Evolutionary conservation across 2,888 invertebrate species (phyloP).

Genomic region (Dasypogon diadema): DNA sequence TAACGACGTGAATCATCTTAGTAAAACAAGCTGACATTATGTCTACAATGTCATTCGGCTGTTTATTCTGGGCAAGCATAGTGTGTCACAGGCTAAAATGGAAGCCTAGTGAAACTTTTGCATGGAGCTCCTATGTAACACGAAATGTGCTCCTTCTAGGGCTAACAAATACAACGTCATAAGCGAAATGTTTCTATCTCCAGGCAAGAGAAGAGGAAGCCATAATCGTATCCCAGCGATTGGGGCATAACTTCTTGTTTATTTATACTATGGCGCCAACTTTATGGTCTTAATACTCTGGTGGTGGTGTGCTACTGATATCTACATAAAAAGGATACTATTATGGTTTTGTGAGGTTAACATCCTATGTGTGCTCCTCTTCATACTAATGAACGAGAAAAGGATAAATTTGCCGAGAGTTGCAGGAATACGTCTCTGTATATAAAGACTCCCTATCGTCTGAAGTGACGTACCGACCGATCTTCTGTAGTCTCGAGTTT

Average conservation of each 20-base stretch:
- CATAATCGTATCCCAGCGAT: constrained; percentile 40
- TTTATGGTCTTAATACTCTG: constrained; percentile 52
- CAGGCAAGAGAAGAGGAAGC: constrained; percentile 39
- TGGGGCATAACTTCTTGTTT: constrained; percentile 54
- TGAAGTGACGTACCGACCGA: constrained; percentile 42
- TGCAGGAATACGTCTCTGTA: background rate
- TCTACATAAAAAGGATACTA: background rate
- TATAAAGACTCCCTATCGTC: constrained; percentile 32
- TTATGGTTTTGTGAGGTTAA: background rate
- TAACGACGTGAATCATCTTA: constrained; percentile 54
- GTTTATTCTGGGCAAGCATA: background rate
- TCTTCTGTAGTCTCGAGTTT: background rate
- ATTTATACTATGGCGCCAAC: constrained; percentile 53
- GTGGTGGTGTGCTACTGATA: constrained; percentile 19
- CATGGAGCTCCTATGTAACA: constrained; percentile 30
- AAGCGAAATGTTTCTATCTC: constrained; percentile 41
- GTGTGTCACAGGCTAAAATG: background rate
- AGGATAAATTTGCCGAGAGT: constrained; percentile 28
- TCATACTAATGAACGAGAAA: background rate
- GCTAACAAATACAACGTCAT: constrained; percentile 38
- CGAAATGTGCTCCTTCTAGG: constrained; percentile 31
- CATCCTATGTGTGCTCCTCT: background rate
- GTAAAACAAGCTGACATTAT: constrained; percentile 54
- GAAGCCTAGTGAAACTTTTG: constrained; percentile 23
- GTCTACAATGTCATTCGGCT: constrained; percentile 22